Evolutionary conservation across 1,140 invertebrate species (phyloP), one percentile per base, ranked within the genome.

Genomic region (Thalassaphorura encarpata): DNA sequence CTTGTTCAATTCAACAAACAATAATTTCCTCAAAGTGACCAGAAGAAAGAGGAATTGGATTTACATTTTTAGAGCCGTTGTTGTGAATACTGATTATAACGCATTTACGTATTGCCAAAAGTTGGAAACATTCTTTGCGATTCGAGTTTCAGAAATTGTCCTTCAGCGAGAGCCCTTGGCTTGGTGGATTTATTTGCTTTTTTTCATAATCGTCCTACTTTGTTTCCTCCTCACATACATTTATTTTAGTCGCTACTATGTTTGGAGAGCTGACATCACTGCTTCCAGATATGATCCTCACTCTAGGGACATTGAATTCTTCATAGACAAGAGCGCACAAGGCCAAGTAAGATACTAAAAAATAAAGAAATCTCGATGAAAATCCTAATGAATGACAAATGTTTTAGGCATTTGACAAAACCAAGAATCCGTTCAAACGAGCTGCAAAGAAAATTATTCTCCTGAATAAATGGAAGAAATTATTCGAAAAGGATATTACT

Each of bases 21-120:
- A 13, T 2, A 63, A 63, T 47, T 0, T 43, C 0, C 4, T 63
- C 16, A 52, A 39, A 15, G 47, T 59, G 3, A 13, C 28, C 2
- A 26, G 26, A 18, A 55, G 53, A 16, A 40, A 45, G 13, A 29
- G 61, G n/a, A 63, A 63, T 40, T 48, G 41, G 28, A 59, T 63
- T 21, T 63, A 52, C 29, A 23, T 63, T 3, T 56, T 63, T 21
- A 26, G 61, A 26, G 61, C 57, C 15, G 61, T 63, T 2, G 51
- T 63, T 2, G 19, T 63, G 6, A 63, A 63, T 23, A 63, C 61
- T 0, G 28, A 58, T 6, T 36, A 58, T 23, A 63, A 63, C 29
- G 4, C 21, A 21, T 63, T 54, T 23, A 63, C 61, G 1, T 63
- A 29, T 24, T 63, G 61, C 27, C 29, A 47, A 19, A 41, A 36